Evolutionary conservation across 2,113 vertebrate species (phyloP), one percentile per base, ranked within the genome.

Genomic region (Erpornis zantholeuca): DNA sequence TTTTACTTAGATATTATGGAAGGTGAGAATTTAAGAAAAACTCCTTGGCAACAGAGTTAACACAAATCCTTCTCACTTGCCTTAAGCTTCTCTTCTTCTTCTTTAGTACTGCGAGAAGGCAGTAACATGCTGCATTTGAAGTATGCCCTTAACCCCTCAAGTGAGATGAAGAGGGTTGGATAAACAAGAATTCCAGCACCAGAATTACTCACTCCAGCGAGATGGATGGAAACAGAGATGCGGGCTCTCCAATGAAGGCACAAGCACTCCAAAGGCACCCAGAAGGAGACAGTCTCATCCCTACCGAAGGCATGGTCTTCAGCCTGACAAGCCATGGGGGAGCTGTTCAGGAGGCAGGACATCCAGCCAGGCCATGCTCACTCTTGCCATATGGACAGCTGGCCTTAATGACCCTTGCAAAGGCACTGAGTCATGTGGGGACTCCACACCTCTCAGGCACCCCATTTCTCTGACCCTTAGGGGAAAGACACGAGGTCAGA

Each of bases 1-100:
- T 90, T 90, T 92, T 45, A 80, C 21, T 76, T 27, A 54, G 63
- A 66, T 56, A 61, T 49, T 82, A 75, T 9, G 25, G 80, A 86
- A 89, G 50, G 45, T 85, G 49, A 82, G 54, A 82, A 35, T 65
- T 87, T 90, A 81, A 83, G 66, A 86, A 86, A 92, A 82, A 73
- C 57, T 60, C 33, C 53, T 65, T 79, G 75, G 70, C 47, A 76
- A 76, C 49, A 76, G 42, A 71, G 13, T 64, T 88, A 76, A 82
- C 14, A 81, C 45, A 87, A 90, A 77, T 90, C 21, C 14, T 87
- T 89, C 72, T 87, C 40, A n/a, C 42, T 92, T 80, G 35, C 36
- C 63, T 73, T 15, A 92, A 59, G 42, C 59, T 90, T 88, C 35
- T 86, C 42, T n/a, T 71, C 75, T 38, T 94, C 22, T 1, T 70